Conservation (phyloP, 2,797 vertebrate genomes). For the Eulemur mongoz region DNA sequence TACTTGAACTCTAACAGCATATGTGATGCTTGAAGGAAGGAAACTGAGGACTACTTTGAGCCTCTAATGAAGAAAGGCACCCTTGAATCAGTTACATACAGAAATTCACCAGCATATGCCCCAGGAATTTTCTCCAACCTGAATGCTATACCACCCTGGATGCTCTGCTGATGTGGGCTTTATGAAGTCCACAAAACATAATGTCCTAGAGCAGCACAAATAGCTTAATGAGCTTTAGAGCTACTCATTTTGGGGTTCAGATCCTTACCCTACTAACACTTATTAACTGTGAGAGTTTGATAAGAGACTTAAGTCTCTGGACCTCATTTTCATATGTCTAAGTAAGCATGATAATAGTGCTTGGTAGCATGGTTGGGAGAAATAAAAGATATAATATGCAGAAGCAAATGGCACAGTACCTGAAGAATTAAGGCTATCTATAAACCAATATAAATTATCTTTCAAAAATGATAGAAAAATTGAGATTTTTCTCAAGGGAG, state of each 20-base stretch:
- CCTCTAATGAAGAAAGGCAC: neutral
- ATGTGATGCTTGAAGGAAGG: neutral
- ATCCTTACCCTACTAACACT: neutral
- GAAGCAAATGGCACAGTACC: neutral
- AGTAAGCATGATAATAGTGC: neutral
- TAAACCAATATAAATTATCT: neutral
- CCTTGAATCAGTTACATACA: neutral
- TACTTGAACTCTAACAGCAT: neutral
- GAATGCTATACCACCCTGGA: neutral
- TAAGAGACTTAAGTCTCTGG: neutral
- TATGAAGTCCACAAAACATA: neutral
- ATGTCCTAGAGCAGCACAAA: neutral
- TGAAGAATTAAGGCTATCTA: neutral
- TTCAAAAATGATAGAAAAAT: neutral
- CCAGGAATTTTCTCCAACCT: neutral
- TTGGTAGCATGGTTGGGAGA: neutral
- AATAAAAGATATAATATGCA: neutral
- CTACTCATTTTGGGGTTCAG: neutral
- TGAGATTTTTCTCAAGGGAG: neutral
- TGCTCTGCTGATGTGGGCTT: neutral
- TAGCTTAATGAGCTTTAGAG: neutral
- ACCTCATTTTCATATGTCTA: neutral
- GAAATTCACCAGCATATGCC: neutral
- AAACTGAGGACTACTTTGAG: neutral
- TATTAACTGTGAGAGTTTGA: neutral